Base-by-base conservation (phyloP, 1,140 invertebrate genomes). In the Steinernema khuongi region DNA sequence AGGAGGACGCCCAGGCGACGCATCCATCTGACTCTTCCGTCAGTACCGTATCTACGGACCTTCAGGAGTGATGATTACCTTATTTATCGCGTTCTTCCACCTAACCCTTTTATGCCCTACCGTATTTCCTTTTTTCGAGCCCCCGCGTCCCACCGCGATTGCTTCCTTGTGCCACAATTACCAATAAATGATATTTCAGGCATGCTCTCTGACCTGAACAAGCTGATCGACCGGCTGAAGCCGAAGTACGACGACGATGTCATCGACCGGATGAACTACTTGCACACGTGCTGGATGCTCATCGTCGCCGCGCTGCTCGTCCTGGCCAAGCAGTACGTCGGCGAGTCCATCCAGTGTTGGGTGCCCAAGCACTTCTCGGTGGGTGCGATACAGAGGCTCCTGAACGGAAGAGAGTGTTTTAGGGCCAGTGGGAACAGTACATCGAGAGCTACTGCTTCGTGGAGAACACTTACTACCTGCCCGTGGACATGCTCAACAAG, bases 21-120 rank as follows among this genome's bases (percentile, higher is more conserved):
- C n/a, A n/a, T n/a, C n/a, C n/a, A n/a, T n/a, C n/a, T 19, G 17
- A 19, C 31, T 68, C 93, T 92, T 18, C 17, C 33, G 17, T 68
- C 33, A 68, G 17, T 19, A 43, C n/a, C 17, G 17, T 17, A 26
- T n/a, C 17, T 18, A 68, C 18, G 17, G 33, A 19, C 17, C 26
- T 11, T 73, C 70, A n/a, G n/a, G n/a, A n/a, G n/a, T n/a, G n/a
- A n/a, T n/a, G n/a, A n/a, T n/a, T n/a, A n/a, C n/a, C n/a, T n/a
- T n/a, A n/a, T n/a, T n/a, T n/a, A n/a, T n/a, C n/a, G n/a, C n/a
- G n/a, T n/a, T n/a, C n/a, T n/a, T n/a, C n/a, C n/a, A n/a, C n/a
- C n/a, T n/a, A 73, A 18, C 43, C 73, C 4, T 14, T 73, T n/a
- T 18, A n/a, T 31, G 11, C 18, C 28, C 4, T 74, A 14, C 22